Percentiles rank a stretch among this genome's conserved stretches.
Evolutionary conservation across 2,888 invertebrate species (phyloP).

Genomic region (Cephus runcator): DNA sequence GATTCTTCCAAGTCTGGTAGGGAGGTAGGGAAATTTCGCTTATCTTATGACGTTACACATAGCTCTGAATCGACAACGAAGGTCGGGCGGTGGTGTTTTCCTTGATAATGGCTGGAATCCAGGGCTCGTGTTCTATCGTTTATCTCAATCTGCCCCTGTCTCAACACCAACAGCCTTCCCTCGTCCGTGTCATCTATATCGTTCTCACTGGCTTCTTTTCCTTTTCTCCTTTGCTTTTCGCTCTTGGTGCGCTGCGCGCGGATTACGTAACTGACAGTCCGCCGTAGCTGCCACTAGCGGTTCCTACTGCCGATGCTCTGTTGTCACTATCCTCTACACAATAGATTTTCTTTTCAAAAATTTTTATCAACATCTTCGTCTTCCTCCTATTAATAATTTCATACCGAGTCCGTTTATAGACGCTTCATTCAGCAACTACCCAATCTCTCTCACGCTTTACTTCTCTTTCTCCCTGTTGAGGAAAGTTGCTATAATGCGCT

Average conservation of each 20-base stretch:
- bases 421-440: no score
- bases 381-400: no score
- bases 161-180: not conserved
- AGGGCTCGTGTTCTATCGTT: not conserved
- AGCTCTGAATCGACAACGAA: no score
- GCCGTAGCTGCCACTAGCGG: slow-evolving; percentile 10
- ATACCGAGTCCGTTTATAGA: no score
- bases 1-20: no score
- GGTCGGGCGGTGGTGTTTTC: no score
- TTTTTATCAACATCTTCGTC: slow-evolving; percentile 34
- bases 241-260: slow-evolving; percentile 25
- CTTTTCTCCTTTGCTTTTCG: not conserved
- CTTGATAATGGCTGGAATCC: not conserved
- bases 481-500: no score
- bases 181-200: not conserved
- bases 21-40: no score
- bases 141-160: not conserved
- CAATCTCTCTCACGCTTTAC: no score
- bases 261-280: slow-evolving; percentile 38
- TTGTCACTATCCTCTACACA: slow-evolving; percentile 6
- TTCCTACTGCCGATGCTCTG: no score
- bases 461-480: no score
- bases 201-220: not conserved
- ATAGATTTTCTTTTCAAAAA: slow-evolving; percentile 48
- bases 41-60: no score